phyloP scores from a whole-genome alignment of 2,888 invertebrate species.

The Onchidella celtica region DNA sequence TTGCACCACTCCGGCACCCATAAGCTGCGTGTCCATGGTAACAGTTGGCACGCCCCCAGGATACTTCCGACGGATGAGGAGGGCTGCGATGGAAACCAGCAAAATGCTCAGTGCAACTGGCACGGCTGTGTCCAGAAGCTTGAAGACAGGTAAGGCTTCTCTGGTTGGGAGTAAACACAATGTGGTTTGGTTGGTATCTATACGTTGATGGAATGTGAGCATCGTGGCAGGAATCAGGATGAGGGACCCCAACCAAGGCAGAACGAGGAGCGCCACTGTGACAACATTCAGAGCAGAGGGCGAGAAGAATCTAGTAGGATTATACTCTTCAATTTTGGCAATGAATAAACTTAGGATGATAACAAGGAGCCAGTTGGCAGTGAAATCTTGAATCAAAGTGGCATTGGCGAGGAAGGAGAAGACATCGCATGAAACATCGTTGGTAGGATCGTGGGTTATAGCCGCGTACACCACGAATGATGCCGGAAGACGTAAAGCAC shows the following conservation, averaged over 20 bases:
- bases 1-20: background rate
- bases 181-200: background rate
- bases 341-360: constrained; percentile 21
- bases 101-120: background rate
- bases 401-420: background rate
- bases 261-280: background rate
- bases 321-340: background rate
- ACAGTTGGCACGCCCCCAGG: background rate
- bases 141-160: background rate
- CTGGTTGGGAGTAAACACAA: background rate
- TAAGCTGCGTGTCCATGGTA: background rate
- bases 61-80: background rate
- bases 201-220: background rate
- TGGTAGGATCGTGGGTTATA: background rate
- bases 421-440: background rate
- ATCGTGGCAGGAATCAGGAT: background rate
- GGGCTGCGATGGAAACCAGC: background rate
- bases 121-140: constrained; percentile 6
- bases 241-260: constrained; percentile 21
- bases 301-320: background rate
- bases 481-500: background rate
- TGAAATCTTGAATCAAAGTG: constrained; percentile 11
- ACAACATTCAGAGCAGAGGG: background rate
- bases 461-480: background rate
- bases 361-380: constrained; percentile 20